A percentile compares a stretch with the other conserved stretches of the same genome.
These are phyloP conservation scores for Drosophila cardini DNA, from an alignment of 1,140 invertebrate genomes.

Conservation along the genomic window DNA sequence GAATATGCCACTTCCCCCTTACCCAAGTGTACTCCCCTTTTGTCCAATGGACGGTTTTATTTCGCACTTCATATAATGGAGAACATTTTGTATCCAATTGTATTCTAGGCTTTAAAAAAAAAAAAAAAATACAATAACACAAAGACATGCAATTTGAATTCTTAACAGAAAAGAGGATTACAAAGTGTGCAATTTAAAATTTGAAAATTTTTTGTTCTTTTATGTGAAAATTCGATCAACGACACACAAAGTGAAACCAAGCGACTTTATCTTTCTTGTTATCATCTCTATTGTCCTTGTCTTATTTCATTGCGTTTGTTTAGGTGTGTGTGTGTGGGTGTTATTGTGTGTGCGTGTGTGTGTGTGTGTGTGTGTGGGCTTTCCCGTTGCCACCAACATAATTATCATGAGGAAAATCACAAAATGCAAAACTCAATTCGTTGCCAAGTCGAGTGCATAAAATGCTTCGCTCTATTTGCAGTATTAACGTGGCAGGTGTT, in stretches of 20 bases:
- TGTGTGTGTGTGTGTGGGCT: not conserved
- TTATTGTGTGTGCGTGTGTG: not conserved
- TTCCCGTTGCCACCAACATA: conserved; percentile 10
- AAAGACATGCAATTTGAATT: not conserved
- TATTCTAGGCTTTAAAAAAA: too few relatives aligned
- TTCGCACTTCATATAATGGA: not conserved
- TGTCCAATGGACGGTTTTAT: not conserved
- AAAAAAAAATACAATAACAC: conserved; percentile 13
- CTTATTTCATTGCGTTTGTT: not conserved
- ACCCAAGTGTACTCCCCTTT: too few relatives aligned
- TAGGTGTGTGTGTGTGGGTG: not conserved
- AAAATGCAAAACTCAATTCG: conserved; percentile 16
- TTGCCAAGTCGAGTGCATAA: conserved; percentile 46
- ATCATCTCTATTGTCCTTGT: not conserved
- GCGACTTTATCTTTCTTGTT: conserved; percentile 3
- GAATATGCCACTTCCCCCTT: not conserved
- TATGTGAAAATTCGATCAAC: conserved; percentile 17
- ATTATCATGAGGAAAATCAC: conserved; percentile 18
- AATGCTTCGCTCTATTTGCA: conserved; percentile 56
- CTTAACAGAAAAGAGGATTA: conserved; percentile 6
- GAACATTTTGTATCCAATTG: too few relatives aligned
- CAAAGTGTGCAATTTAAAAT: conserved; percentile 14
- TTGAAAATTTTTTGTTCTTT: not conserved
- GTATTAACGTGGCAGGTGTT: conserved; percentile 54
- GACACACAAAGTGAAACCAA: not conserved